Evolutionary conservation across 1,140 invertebrate genomes (phyloP).

Genomic region (Drosophila setifemur): DNA sequence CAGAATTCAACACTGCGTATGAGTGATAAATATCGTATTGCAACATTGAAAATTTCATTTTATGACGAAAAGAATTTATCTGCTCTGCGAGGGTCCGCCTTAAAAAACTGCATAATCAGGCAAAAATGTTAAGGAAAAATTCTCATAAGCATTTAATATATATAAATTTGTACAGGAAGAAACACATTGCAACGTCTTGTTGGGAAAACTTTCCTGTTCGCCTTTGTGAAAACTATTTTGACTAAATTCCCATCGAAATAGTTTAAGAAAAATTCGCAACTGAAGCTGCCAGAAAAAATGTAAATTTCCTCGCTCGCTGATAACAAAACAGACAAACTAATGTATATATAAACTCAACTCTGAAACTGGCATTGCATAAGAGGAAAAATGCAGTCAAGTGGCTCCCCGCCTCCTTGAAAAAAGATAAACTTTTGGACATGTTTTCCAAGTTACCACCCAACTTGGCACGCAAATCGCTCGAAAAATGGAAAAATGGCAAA

Average conservation of each 20-base stretch:
- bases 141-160: constrained; percentile 22
- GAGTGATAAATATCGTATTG: not conserved
- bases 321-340: constrained; percentile 14
- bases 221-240: constrained; percentile 1
- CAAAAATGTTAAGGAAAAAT: constrained; percentile 2
- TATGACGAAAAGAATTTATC: no score
- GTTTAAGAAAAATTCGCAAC: constrained; percentile 10
- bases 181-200: constrained; percentile 11
- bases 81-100: not conserved
- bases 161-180: constrained; percentile 15
- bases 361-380: constrained; percentile 35
- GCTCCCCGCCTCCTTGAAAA: not conserved
- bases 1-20: not conserved
- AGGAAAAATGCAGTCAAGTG: constrained; percentile 40
- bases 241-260: constrained; percentile 11
- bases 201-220: not conserved
- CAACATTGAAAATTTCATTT: no score
- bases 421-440: constrained; percentile 43
- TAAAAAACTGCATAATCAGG: constrained; percentile 51
- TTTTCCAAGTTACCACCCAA: constrained; percentile 28
- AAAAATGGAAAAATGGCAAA: not conserved
- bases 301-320: constrained; percentile 13
- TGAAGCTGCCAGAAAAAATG: constrained; percentile 15
- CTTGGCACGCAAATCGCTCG: constrained; percentile 31
- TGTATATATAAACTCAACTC: constrained; percentile 12